Evolutionary conservation across 2,797 vertebrate species (phyloP).

Genomic region (Eremophila alpestris): DNA sequence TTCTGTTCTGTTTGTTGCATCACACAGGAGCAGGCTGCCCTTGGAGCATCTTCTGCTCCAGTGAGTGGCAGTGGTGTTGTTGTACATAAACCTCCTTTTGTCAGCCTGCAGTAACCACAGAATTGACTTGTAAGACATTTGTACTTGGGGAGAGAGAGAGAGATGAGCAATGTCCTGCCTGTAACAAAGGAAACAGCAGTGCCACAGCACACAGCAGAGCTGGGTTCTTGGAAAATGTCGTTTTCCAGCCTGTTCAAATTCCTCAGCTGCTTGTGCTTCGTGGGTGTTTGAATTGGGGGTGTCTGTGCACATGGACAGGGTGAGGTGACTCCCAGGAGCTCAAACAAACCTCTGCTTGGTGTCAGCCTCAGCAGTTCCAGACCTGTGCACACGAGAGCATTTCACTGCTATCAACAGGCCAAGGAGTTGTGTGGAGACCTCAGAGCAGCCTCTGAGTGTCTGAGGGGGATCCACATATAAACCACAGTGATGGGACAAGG

Average conservation of each 20-base stretch:
- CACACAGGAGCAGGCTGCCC: not conserved
- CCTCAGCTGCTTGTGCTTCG: not conserved
- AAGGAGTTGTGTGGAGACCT: not conserved
- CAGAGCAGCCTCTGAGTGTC: not conserved
- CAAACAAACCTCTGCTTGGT: not conserved
- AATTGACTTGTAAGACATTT: not conserved
- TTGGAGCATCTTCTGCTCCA: slow-evolving; percentile 24
- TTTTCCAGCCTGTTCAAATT: not conserved
- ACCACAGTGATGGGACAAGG: not conserved
- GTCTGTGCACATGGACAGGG: not conserved
- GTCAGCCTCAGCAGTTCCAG: not conserved
- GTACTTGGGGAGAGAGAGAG: not conserved
- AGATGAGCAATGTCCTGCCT: not conserved
- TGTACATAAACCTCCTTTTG: slow-evolving; percentile 20
- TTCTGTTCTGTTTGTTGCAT: not conserved
- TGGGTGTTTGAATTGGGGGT: not conserved
- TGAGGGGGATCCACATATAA: not conserved
- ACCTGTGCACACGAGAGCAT: not conserved
- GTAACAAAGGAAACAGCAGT: not conserved
- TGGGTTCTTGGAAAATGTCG: not conserved
- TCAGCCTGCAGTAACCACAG: not conserved
- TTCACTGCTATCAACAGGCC: not conserved
- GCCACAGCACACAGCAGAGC: not conserved
- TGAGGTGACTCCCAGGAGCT: not conserved
- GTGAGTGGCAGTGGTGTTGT: not conserved